Percentiles rank a stretch among this genome's conserved stretches.
phyloP scores from a whole-genome alignment of 1,140 invertebrate species.

The Planococcus citri region DNA sequence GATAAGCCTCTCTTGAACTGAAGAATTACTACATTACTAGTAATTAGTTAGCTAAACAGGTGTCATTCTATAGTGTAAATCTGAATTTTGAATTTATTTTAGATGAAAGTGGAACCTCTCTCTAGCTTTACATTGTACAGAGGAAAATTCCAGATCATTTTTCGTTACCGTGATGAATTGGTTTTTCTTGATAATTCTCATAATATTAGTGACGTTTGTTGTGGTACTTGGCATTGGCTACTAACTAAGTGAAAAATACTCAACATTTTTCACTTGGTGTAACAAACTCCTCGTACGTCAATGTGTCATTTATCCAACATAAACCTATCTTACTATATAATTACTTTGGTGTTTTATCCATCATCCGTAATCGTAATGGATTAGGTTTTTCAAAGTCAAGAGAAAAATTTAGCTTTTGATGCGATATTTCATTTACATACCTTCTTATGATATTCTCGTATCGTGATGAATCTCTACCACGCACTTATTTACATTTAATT shows the following conservation, averaged over 20 bases:
- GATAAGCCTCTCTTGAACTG: not conserved
- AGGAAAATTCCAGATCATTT: not conserved
- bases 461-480: too few relatives aligned
- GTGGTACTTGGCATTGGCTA: not conserved
- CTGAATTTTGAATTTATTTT: not conserved
- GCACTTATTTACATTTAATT: too few relatives aligned
- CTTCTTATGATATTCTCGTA: too few relatives aligned
- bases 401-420: slow-evolving; percentile 71
- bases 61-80: too few relatives aligned
- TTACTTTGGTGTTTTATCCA: slow-evolving; percentile 60
- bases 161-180: not conserved
- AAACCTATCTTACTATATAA: slow-evolving; percentile 63
- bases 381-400: slow-evolving; percentile 75
- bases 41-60: too few relatives aligned
- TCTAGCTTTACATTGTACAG: not conserved
- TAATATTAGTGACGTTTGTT: too few relatives aligned
- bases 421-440: not conserved
- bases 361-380: slow-evolving; percentile 70
- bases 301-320: slow-evolving; percentile 45
- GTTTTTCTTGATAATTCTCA: not conserved
- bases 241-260: not conserved
- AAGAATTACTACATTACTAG: not conserved
- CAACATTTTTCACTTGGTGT: not conserved
- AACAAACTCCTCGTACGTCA: not conserved
- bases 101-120: not conserved